phyloP scores from a whole-genome alignment of 2,888 invertebrate genomes.

The Patella depressa region DNA sequence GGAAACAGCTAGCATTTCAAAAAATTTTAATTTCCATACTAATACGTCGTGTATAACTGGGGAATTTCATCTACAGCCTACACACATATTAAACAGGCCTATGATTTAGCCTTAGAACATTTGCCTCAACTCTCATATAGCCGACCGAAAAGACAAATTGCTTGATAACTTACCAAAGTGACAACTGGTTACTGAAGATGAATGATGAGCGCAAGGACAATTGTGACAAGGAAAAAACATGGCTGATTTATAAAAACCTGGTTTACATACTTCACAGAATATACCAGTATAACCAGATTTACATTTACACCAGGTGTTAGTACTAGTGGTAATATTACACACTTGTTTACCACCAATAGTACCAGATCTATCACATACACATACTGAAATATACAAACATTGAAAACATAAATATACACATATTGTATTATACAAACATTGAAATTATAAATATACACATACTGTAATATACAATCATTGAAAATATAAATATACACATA shows the following conservation, averaged over 20 bases:
- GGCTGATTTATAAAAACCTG: slow-evolving; percentile 50
- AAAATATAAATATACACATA: too few relatives aligned
- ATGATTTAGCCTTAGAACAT: background rate
- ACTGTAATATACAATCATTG: background rate
- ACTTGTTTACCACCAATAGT: slow-evolving; percentile 29
- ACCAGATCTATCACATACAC: slow-evolving; percentile 46
- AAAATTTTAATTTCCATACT: too few relatives aligned
- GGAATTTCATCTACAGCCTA: too few relatives aligned
- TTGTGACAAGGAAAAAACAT: slow-evolving; percentile 49
- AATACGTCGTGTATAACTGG: too few relatives aligned
- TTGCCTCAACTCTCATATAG: background rate
- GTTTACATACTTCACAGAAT: slow-evolving; percentile 58
- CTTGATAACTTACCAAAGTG: slow-evolving; percentile 48
- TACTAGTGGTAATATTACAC: slow-evolving; percentile 28
- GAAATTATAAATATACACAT: background rate
- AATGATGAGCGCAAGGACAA: slow-evolving; percentile 53
- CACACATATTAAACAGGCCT: too few relatives aligned
- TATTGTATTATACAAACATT: slow-evolving; percentile 4
- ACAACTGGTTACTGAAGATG: slow-evolving; percentile 45
- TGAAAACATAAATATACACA: background rate
- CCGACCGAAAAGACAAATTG: background rate
- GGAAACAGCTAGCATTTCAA: too few relatives aligned
- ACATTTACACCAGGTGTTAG: slow-evolving; percentile 47
- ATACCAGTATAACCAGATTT: slow-evolving; percentile 47
- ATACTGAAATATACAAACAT: slow-evolving; percentile 28